Percentiles rank a stretch among this genome's conserved stretches.
These are phyloP conservation scores for Pachyrhynchus sulphureomaculatus DNA, from an alignment of 1,140 invertebrate genomes.

Conservation along the genomic window DNA sequence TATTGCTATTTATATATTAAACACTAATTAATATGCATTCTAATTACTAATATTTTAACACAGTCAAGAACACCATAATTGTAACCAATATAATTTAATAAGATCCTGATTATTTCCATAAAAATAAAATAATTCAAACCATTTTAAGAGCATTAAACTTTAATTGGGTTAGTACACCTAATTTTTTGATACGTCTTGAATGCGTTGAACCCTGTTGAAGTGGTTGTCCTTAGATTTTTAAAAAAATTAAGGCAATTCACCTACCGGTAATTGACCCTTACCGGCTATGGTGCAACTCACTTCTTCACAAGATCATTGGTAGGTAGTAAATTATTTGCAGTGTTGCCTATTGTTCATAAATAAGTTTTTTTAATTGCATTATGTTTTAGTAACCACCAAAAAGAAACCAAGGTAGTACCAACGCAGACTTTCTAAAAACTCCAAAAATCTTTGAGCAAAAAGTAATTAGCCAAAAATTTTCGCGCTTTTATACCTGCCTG, in stretches of 20 bases:
- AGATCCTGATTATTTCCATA: neutral
- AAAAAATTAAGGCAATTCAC: slow-evolving; percentile 41
- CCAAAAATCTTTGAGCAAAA: too few species aligned
- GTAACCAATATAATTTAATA: too few species aligned
- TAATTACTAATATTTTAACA: too few species aligned
- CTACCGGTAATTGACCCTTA: slow-evolving; percentile 40
- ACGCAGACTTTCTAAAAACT: too few species aligned
- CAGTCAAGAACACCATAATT: neutral
- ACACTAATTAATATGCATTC: too few species aligned
- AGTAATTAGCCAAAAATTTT: too few species aligned
- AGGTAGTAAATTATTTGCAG: neutral
- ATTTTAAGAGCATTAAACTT: slow-evolving; percentile 19
- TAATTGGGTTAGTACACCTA: slow-evolving; percentile 24
- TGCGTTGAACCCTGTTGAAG: slow-evolving; percentile 23
- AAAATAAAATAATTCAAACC: neutral
- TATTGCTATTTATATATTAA: too few species aligned
- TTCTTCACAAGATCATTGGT: slow-evolving; percentile 7
- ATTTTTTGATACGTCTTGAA: slow-evolving; percentile 16
- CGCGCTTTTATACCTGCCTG: too few species aligned
- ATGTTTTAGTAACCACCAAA: too few species aligned
- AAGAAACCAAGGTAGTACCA: too few species aligned
- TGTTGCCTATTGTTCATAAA: slow-evolving; percentile 10
- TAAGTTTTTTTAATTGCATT: too few species aligned
- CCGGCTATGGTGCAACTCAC: slow-evolving; percentile 14
- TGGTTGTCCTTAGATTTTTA: slow-evolving; percentile 43